Evolutionary conservation across 2,113 vertebrate genomes (phyloP).

Genomic region (Poeciliopsis prolifica): DNA sequence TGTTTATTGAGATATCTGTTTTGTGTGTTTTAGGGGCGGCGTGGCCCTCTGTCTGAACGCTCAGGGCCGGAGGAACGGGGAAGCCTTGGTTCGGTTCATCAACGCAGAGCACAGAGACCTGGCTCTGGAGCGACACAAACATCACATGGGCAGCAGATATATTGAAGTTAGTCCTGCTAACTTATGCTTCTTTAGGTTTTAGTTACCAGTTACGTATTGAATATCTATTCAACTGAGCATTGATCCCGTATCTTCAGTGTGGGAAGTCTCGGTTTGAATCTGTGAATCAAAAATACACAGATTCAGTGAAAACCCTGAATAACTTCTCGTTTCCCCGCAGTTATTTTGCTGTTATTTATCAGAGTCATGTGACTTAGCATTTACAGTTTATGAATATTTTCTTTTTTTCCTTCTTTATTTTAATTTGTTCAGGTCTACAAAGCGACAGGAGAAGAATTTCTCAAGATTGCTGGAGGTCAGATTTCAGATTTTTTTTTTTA

Average conservation of each 20-base stretch:
- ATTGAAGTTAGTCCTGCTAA: conserved; percentile 84
- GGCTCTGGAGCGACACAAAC: conserved; percentile 93
- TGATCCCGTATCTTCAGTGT: no score
- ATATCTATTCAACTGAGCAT: neutral
- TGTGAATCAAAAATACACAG: no score
- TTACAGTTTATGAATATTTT: neutral
- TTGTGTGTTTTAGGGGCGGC: conserved; percentile 84
- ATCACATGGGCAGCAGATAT: conserved; percentile 97
- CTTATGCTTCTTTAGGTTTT: neutral
- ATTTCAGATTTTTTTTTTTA: conserved; percentile 32
- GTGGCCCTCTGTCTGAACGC: conserved; percentile 95
- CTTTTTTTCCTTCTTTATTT: neutral
- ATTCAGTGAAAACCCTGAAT: no score
- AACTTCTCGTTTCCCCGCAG: neutral
- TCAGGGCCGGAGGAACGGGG: conserved; percentile 94
- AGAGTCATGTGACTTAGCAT: neutral
- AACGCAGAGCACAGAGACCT: conserved; percentile 92
- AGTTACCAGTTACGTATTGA: neutral
- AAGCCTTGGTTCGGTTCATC: conserved; percentile 93
- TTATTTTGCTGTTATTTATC: neutral
- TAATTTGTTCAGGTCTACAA: conserved; percentile 88
- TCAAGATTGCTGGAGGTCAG: conserved; percentile 98
- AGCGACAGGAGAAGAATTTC: conserved; percentile 94
- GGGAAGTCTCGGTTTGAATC: no score
- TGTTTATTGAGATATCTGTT: neutral